A percentile compares a stretch with the other conserved stretches of the same genome.
These are phyloP conservation scores for Karalla daura DNA, from an alignment of 2,797 vertebrate genomes.

Conservation along the genomic window DNA sequence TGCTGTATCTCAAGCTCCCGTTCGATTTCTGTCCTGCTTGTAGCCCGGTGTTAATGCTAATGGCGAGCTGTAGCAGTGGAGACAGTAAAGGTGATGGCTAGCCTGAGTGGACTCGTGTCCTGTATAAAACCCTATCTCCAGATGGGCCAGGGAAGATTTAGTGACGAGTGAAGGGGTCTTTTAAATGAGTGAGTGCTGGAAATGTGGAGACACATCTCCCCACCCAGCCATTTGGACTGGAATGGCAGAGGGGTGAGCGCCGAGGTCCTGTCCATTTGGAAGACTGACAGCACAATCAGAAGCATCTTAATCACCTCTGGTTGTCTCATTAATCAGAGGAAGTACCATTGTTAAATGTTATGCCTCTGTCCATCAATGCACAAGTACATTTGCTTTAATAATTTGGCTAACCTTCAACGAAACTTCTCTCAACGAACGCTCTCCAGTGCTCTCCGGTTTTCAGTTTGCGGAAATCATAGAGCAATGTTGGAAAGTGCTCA, in stretches of 20 bases:
- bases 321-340: slow-evolving; percentile 81
- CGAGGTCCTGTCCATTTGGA: slow-evolving; percentile 82
- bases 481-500: background rate
- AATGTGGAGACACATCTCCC: slow-evolving; percentile 73
- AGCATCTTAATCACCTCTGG: slow-evolving; percentile 80
- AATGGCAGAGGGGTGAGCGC: slow-evolving; percentile 67
- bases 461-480: slow-evolving; percentile 18
- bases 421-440: slow-evolving; percentile 54
- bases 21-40: slow-evolving; percentile 51
- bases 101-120: slow-evolving; percentile 72
- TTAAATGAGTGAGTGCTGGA: slow-evolving; percentile 80
- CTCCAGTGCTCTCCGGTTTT: background rate
- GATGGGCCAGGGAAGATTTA: slow-evolving; percentile 79
- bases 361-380: slow-evolving; percentile 69
- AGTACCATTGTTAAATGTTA: slow-evolving; percentile 78
- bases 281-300: slow-evolving; percentile 84
- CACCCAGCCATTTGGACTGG: slow-evolving; percentile 76
- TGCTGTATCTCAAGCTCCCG: slow-evolving; percentile 23
- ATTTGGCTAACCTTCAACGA: slow-evolving; percentile 83
- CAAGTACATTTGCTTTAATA: slow-evolving; percentile 76
- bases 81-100: slow-evolving; percentile 72
- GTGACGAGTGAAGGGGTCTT: slow-evolving; percentile 69
- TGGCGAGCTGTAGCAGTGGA: slow-evolving; percentile 53
- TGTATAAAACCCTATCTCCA: slow-evolving; percentile 65
- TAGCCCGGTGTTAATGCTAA: slow-evolving; percentile 66